Conservation (phyloP, 2,113 vertebrate species). For the Nerophis ophidion region DNA sequence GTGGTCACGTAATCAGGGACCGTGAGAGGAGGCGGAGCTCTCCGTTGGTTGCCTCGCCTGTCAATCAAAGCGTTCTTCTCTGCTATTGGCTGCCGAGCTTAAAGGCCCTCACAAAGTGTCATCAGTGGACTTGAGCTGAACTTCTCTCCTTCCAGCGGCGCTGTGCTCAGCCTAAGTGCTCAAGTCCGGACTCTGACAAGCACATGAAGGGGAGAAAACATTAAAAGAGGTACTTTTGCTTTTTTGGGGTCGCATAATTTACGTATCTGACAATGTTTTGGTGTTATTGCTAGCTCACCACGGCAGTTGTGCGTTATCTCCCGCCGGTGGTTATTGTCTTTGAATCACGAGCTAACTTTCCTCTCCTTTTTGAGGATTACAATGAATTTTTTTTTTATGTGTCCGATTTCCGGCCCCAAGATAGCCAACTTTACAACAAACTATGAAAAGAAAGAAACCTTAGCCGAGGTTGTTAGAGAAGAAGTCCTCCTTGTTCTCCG, state of each 20-base stretch:
- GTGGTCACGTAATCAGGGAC: not conserved
- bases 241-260: not conserved
- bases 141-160: constrained; percentile 19
- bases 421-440: not conserved
- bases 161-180: constrained; percentile 12
- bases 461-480: too few relatives aligned
- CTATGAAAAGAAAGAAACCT: too few relatives aligned
- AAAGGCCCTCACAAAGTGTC: constrained; percentile 48
- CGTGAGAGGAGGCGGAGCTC: not conserved
- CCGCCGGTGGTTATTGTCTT: constrained; percentile 34
- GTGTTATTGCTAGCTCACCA: too few relatives aligned
- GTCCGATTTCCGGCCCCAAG: not conserved
- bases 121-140: constrained; percentile 49
- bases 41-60: constrained; percentile 21
- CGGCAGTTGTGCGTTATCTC: not conserved
- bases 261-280: not conserved
- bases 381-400: not conserved
- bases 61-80: not conserved
- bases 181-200: constrained; percentile 16
- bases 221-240: constrained; percentile 36
- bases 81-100: constrained; percentile 40
- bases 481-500: not conserved
- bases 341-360: constrained; percentile 17
- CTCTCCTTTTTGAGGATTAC: not conserved
- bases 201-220: constrained; percentile 33